These are phyloP conservation scores for Turnix velox DNA, from an alignment of 2,113 vertebrate genomes.

Conservation along the genomic window DNA sequence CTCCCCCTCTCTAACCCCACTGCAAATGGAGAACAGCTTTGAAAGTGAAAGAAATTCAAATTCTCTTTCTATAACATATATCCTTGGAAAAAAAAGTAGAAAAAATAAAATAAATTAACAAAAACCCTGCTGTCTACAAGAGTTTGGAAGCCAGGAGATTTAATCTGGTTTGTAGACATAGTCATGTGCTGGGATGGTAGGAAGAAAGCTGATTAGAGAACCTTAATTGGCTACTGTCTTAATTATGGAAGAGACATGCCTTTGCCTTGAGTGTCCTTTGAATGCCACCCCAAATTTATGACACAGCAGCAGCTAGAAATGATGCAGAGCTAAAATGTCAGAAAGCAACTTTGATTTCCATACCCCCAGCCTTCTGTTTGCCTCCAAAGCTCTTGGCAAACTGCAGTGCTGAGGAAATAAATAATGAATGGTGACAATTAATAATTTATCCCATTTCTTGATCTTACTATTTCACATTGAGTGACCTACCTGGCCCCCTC, in stretches of 20 bases:
- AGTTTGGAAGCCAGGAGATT: not conserved
- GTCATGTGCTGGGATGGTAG: not conserved
- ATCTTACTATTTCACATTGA: constrained; percentile 21
- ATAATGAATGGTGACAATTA: constrained; percentile 48
- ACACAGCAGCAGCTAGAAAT: not conserved
- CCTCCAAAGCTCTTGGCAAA: constrained; percentile 28
- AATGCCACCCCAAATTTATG: not conserved
- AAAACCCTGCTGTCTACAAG: not conserved
- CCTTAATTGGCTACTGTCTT: not conserved
- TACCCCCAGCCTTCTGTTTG: not conserved
- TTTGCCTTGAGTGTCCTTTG: not conserved
- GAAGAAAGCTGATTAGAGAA: constrained; percentile 38
- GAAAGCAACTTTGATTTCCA: not conserved
- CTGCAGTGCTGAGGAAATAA: constrained; percentile 33
- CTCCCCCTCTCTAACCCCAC: not conserved
- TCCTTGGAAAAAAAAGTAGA: no score
- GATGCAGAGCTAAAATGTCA: not conserved
- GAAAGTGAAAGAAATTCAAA: not conserved
- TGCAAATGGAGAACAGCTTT: not conserved
- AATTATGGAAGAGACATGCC: constrained; percentile 1
- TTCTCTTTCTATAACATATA: not conserved
- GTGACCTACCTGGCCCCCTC: constrained; percentile 41
- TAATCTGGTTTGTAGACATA: constrained; percentile 15
- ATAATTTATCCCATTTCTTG: constrained; percentile 45
- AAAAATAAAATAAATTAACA: no score